These are phyloP conservation scores for Eupithecia pulchellata DNA, from an alignment of 2,888 invertebrate species.

Conservation along the genomic window DNA sequence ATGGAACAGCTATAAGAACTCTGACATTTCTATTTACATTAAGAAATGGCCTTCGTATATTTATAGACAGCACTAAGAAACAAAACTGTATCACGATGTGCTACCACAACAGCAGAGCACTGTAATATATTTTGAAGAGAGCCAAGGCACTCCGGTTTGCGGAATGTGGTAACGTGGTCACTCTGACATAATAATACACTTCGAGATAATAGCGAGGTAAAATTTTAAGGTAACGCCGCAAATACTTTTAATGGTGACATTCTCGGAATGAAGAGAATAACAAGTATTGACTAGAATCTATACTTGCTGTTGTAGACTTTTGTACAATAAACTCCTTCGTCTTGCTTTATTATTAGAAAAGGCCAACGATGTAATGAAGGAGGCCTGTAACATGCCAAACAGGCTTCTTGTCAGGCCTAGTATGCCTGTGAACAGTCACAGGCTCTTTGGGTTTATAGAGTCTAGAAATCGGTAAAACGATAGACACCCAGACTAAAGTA, in stretches of 20 bases:
- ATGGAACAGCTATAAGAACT: too few relatives aligned
- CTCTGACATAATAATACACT: constrained; percentile 33
- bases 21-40: too few relatives aligned
- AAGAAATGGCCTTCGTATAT: not conserved
- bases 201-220: not conserved
- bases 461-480: too few relatives aligned
- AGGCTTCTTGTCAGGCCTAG: not conserved
- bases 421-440: not conserved
- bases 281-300: not conserved
- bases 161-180: constrained; percentile 56
- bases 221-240: constrained; percentile 2
- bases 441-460: not conserved
- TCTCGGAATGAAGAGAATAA: not conserved
- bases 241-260: not conserved
- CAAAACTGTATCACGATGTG: not conserved
- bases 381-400: too few relatives aligned
- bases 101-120: constrained; percentile 18
- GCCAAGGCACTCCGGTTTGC: constrained; percentile 62
- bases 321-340: too few relatives aligned
- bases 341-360: not conserved
- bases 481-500: not conserved
- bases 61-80: not conserved
- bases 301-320: too few relatives aligned
- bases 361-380: not conserved
- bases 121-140: constrained; percentile 62